These are phyloP conservation scores for Ips typographus DNA, from an alignment of 1,140 invertebrate genomes.

Conservation along the genomic window DNA sequence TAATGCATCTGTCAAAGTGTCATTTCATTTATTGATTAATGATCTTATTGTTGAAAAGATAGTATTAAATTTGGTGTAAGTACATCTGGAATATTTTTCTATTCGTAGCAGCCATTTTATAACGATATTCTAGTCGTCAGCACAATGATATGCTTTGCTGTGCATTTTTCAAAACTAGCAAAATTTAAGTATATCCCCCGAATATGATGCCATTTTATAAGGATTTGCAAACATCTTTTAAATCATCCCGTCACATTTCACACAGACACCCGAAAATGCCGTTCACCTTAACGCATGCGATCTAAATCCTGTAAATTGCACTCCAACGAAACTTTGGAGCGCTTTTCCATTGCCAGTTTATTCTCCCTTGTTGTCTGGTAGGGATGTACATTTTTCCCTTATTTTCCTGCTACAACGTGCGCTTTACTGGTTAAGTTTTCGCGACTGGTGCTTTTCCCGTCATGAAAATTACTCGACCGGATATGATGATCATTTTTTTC, in stretches of 20 bases:
- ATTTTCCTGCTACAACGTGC: constrained; percentile 13
- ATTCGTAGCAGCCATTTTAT: no score
- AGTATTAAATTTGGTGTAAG: no score
- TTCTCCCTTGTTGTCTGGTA: background rate
- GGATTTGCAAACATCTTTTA: background rate
- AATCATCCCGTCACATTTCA: constrained; percentile 1
- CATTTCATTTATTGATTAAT: no score
- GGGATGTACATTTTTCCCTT: background rate
- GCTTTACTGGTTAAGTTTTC: background rate
- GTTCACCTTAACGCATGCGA: constrained; percentile 24
- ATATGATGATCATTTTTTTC: no score
- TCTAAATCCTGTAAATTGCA: constrained; percentile 6
- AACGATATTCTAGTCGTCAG: no score
- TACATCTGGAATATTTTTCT: no score
- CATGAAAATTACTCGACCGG: background rate
- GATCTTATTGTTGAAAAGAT: no score
- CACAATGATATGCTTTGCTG: no score
- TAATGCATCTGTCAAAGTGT: no score
- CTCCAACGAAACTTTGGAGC: constrained; percentile 15
- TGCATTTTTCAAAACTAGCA: no score
- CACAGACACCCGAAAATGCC: constrained; percentile 4
- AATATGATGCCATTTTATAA: no score
- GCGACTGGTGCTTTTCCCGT: background rate
- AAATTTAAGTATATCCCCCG: no score
- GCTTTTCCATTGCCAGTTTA: constrained; percentile 14